A percentile compares a stretch with the other conserved stretches of the same genome.
phyloP scores from a whole-genome alignment of 2,797 vertebrate genomes.

The Glyptemys insculpta region DNA sequence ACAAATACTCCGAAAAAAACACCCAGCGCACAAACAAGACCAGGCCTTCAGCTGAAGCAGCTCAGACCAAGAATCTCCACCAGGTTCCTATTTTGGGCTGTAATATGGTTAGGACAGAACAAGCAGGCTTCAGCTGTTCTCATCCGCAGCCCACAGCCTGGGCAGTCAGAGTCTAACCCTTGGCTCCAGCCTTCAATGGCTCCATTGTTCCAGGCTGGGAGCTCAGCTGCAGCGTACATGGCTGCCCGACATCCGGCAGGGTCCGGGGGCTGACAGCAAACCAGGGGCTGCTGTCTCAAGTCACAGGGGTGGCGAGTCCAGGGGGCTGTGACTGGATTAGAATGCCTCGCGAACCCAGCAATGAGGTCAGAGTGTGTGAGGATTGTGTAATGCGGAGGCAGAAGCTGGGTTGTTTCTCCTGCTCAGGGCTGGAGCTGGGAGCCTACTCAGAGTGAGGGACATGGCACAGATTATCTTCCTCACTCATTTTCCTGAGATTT shows the following conservation, averaged over 20 bases:
- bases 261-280: neutral
- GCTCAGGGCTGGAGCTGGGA: neutral
- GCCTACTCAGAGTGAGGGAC: rapidly evolving
- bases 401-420: rapidly evolving
- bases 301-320: neutral
- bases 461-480: neutral
- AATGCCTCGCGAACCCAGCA: neutral
- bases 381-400: rapidly evolving
- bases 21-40: constrained; percentile 31
- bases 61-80: constrained; percentile 20
- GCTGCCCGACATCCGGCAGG: constrained; percentile 32
- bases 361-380: neutral
- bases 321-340: neutral
- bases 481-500: neutral
- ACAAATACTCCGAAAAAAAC: constrained; percentile 57
- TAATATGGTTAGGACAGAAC: constrained; percentile 37
- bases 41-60: constrained; percentile 39
- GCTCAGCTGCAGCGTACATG: constrained; percentile 27
- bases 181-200: constrained; percentile 73
- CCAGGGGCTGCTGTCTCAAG: neutral
- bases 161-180: constrained; percentile 22
- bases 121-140: constrained; percentile 74
- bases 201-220: constrained; percentile 72
- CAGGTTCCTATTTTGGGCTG: constrained; percentile 76
- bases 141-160: constrained; percentile 55